Evolutionary conservation across 1,140 invertebrate species (phyloP).

Genomic region (Drosophila biarmipes): DNA sequence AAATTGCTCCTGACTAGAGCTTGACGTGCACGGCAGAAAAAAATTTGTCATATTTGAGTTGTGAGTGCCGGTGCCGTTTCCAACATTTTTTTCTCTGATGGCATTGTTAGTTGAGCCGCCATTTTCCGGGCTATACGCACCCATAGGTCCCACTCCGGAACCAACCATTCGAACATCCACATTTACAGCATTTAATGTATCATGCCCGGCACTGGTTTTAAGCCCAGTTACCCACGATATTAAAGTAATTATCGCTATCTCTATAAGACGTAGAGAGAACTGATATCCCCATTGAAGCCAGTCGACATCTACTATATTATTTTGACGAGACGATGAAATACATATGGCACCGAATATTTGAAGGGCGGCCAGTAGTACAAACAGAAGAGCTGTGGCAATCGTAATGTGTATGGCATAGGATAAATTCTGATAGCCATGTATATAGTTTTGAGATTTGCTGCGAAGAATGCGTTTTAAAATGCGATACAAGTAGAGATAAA

Average conservation of each 20-base stretch:
- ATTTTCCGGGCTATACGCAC: constrained; percentile 12
- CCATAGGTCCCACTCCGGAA: constrained; percentile 14
- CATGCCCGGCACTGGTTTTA: constrained; percentile 85
- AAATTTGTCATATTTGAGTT: constrained; percentile 88
- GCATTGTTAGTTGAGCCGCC: constrained; percentile 16
- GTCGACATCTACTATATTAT: constrained; percentile 82
- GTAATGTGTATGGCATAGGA: constrained; percentile 94
- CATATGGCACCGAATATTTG: constrained; percentile 91
- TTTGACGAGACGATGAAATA: constrained; percentile 83
- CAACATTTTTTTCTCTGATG: constrained; percentile 85
- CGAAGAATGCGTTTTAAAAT: constrained; percentile 88
- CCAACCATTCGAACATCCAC: constrained; percentile 46
- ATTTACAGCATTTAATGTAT: constrained; percentile 23
- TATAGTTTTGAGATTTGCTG: constrained; percentile 89
- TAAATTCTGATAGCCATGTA: constrained; percentile 88
- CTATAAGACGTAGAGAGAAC: constrained; percentile 92
- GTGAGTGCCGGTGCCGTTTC: constrained; percentile 75
- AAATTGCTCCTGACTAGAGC: constrained; percentile 91
- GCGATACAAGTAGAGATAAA: constrained; percentile 93
- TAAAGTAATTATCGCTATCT: constrained; percentile 92
- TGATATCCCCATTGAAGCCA: constrained; percentile 97
- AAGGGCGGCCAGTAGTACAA: constrained; percentile 91
- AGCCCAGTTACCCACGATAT: constrained; percentile 93
- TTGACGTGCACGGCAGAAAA: constrained; percentile 90
- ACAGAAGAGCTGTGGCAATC: constrained; percentile 92